Percentiles rank a stretch among this genome's conserved stretches.
Conservation (phyloP, 2,888 invertebrate species). For the Caenorhabditis virilis region DNA sequence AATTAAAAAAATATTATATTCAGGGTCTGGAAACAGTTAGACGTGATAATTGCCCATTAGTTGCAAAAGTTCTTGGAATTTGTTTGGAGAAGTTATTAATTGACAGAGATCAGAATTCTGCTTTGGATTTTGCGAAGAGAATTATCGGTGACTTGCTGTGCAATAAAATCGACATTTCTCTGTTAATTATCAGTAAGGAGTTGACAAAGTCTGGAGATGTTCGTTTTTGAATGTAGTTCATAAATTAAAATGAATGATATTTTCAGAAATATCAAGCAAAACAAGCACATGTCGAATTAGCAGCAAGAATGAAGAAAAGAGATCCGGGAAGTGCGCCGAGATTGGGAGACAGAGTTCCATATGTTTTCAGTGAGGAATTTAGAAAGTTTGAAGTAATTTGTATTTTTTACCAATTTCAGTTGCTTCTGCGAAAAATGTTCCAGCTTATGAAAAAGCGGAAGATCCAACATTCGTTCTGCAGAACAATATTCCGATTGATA, state of each 20-base stretch:
- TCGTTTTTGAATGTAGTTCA: slow-evolving; percentile 10
- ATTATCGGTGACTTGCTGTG: slow-evolving; percentile 92
- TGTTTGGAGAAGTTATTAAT: slow-evolving; percentile 93
- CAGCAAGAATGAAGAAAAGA: slow-evolving; percentile 90
- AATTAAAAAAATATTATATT: too few species aligned
- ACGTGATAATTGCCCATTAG: slow-evolving; percentile 94
- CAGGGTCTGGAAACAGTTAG: slow-evolving; percentile 84
- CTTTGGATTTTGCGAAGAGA: slow-evolving; percentile 53
- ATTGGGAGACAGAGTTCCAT: slow-evolving; percentile 96
- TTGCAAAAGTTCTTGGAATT: slow-evolving; percentile 93
- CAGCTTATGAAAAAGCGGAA: slow-evolving; percentile 95
- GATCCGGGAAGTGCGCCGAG: slow-evolving; percentile 88
- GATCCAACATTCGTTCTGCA: slow-evolving; percentile 93
- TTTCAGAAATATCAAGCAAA: slow-evolving; percentile 83
- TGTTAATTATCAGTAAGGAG: slow-evolving; percentile 94
- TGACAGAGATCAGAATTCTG: slow-evolving; percentile 75
- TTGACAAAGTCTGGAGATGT: slow-evolving; percentile 74
- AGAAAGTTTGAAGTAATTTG: too few species aligned
- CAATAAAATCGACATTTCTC: slow-evolving; percentile 96
- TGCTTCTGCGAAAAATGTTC: slow-evolving; percentile 69
- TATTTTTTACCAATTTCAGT: too few species aligned
- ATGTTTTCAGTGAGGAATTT: too few species aligned
- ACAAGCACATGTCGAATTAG: slow-evolving; percentile 96
- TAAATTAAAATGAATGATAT: not conserved
- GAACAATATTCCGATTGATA: slow-evolving; percentile 96